Base-by-base conservation (phyloP, 2,888 invertebrate species). In the Rotaria magnacalcarata region DNA sequence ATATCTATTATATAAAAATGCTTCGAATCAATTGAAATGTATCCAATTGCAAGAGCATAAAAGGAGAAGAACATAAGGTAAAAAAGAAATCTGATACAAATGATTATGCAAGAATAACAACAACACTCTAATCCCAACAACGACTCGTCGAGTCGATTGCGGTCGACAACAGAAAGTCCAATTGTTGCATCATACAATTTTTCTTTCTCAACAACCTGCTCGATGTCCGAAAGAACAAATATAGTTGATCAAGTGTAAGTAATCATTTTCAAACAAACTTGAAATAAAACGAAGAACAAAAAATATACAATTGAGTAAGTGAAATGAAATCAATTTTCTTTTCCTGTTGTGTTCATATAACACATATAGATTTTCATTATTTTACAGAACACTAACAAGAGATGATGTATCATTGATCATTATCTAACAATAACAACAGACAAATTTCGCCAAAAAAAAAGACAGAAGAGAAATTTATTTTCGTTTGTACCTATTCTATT, bases 291-390 rank as follows among this genome's bases (percentile, higher is more conserved):
- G 14, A 67, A 34, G 67, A 67, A 67, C 16, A 67, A 14, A 34
- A 67, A 80, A 86, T 50, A 14, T 86, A 88, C 84, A 87, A 85
- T 19, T 75, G 10, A 87, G 88, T 3, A 86, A 86, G 34, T 88
- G 87, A 85, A 86, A n/a, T 88, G 87, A 85, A 85, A 47, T 10
- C 88, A 88, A 54, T 84, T 84, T 21, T 58, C 84, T 84, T 16
- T 52, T 52, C 47, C 11, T 11, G 11, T 34, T 50, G 50, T 52
- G 16, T 52, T 88, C 88, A 86, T n/a, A 16, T 7, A 16, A 67
- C 34, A 19, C 34, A 34, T 34, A 7, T 16, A 34, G 19, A 52
- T 52, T 52, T 14, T 52, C 52, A 52, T 52, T 16, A 16, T 52
- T 52, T 52, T 52, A 14, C 52, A 21, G 54, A 54, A 21, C 5